Conservation (phyloP, 2,888 invertebrate species). For the Agrochola litura region DNA sequence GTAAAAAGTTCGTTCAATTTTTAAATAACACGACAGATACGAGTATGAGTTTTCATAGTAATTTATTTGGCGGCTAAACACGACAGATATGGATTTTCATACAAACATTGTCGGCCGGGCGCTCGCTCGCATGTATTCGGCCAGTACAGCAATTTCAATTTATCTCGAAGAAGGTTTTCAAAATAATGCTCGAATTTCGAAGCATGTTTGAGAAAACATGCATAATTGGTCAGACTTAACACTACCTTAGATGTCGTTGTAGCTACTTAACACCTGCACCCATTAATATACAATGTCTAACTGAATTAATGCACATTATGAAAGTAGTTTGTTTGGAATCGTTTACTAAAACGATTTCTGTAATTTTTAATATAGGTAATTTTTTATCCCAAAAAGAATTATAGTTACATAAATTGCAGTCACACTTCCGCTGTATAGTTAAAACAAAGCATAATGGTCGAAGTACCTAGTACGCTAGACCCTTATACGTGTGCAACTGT, state of each 20-base stretch:
- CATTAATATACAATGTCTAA: not conserved
- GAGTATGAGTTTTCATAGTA: too few relatives aligned
- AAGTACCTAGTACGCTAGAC: not conserved
- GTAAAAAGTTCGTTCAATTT: too few relatives aligned
- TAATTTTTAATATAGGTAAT: not conserved
- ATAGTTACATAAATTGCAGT: not conserved
- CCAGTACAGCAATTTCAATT: too few relatives aligned
- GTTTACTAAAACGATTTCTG: not conserved
- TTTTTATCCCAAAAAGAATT: not conserved
- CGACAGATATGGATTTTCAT: too few relatives aligned
- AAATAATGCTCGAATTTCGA: too few relatives aligned
- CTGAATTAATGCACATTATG: not conserved
- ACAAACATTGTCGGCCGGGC: too few relatives aligned
- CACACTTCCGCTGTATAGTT: not conserved
- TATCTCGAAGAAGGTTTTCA: too few relatives aligned
- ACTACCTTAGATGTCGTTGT: not conserved
- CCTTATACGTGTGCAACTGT: not conserved
- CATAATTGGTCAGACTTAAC: constrained; percentile 23
- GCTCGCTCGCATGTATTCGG: too few relatives aligned
- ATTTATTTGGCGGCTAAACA: too few relatives aligned
- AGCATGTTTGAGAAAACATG: not conserved
- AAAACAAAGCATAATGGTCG: not conserved
- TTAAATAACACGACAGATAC: too few relatives aligned
- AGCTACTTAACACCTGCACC: not conserved
- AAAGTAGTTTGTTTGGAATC: not conserved